Conservation (phyloP, 2,888 invertebrate species). For the Pterobdella sp. region DNA sequence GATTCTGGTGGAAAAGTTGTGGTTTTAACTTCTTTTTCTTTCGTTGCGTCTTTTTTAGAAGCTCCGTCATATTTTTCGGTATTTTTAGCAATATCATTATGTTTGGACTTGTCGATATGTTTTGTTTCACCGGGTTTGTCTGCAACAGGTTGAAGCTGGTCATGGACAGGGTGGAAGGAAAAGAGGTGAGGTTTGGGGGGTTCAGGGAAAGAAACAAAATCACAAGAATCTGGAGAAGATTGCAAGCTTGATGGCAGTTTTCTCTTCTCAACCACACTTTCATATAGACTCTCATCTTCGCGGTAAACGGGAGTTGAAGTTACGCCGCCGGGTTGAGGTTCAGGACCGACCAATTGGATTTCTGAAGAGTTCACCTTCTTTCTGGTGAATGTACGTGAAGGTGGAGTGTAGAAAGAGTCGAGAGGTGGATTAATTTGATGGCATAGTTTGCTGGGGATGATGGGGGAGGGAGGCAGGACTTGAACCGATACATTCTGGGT, state of each 20-base stretch:
- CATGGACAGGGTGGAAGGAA: background rate
- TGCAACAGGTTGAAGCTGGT: background rate
- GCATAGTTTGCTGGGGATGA: background rate
- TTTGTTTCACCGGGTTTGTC: background rate
- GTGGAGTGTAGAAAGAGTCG: conserved; percentile 19
- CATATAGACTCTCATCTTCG: background rate
- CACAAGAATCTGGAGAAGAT: background rate
- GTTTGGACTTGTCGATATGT: background rate
- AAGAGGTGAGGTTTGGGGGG: background rate
- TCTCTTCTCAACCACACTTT: background rate
- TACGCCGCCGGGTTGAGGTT: background rate
- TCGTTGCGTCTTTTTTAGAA: background rate
- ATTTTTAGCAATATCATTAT: background rate
- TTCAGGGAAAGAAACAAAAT: background rate
- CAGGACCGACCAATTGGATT: background rate
- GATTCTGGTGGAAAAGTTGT: background rate
- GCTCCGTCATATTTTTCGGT: background rate
- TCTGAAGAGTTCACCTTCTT: background rate
- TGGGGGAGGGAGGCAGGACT: conserved; percentile 17
- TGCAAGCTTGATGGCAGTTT: background rate
- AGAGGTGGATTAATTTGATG: conserved; percentile 17
- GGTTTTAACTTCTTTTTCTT: background rate
- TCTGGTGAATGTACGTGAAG: conserved; percentile 15
- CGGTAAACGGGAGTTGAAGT: background rate
- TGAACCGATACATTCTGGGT: conserved; percentile 9